Evolutionary conservation across 1,140 invertebrate species (phyloP).

Genomic region (Carposina sasakii): DNA sequence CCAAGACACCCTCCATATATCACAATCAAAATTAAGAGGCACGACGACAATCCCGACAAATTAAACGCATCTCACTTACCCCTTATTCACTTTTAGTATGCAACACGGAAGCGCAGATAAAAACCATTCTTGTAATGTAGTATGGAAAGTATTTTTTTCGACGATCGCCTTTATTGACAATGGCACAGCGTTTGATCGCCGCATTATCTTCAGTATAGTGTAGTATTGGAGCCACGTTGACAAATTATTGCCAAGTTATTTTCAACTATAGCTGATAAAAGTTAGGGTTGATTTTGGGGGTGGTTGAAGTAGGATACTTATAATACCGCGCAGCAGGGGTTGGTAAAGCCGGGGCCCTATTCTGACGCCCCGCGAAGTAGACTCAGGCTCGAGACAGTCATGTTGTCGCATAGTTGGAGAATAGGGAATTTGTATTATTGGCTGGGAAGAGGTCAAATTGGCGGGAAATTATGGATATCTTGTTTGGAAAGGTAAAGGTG

Average conservation of each 20-base stretch:
- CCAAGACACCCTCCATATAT: slow-evolving; percentile 30
- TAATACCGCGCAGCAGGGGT: slow-evolving; percentile 63
- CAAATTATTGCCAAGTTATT: slow-evolving; percentile 31
- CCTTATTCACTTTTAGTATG: slow-evolving; percentile 48
- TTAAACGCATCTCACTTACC: slow-evolving; percentile 68
- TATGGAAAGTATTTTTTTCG: slow-evolving; percentile 30
- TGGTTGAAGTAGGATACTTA: too few relatives aligned
- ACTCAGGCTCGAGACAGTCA: too few relatives aligned
- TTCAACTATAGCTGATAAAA: slow-evolving; percentile 27
- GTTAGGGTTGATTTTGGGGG: slow-evolving; percentile 37
- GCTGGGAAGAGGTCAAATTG: slow-evolving; percentile 50
- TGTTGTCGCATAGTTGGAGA: too few relatives aligned
- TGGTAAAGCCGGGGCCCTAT: slow-evolving; percentile 61
- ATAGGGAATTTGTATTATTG: too few relatives aligned
- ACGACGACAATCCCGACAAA: slow-evolving; percentile 62
- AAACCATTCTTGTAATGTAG: slow-evolving; percentile 13
- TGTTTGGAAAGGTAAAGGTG: too few relatives aligned
- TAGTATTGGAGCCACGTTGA: slow-evolving; percentile 61
- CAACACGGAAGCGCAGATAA: slow-evolving; percentile 14
- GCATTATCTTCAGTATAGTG: slow-evolving; percentile 68
- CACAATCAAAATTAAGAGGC: slow-evolving; percentile 64
- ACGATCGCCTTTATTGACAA: slow-evolving; percentile 40
- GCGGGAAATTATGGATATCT: slow-evolving; percentile 17
- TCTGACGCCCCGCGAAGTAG: slow-evolving; percentile 67
- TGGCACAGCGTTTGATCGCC: slow-evolving; percentile 58